Percentiles rank a stretch among this genome's conserved stretches.
Evolutionary conservation across 2,888 invertebrate genomes (phyloP).

Genomic region (Macropis europaea): DNA sequence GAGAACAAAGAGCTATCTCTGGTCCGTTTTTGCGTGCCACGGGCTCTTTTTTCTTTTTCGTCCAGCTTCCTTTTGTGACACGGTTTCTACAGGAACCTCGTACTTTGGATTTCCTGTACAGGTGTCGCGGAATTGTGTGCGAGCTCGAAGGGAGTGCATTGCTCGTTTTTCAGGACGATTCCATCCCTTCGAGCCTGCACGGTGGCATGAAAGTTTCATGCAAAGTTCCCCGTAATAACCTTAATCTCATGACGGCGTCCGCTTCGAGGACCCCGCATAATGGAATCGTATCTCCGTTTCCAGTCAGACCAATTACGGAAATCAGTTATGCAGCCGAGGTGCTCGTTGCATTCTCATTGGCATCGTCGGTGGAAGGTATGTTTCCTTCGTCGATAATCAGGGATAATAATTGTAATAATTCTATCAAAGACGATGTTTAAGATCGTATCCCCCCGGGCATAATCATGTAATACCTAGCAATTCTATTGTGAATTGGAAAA

Average conservation of each 20-base stretch:
- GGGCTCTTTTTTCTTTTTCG: not conserved
- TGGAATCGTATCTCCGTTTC: slow-evolving; percentile 31
- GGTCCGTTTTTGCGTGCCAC: not conserved
- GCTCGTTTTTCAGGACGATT: not conserved
- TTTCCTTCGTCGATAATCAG: not conserved
- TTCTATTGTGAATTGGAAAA: too few relatives aligned
- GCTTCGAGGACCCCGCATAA: slow-evolving; percentile 49
- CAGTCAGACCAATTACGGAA: slow-evolving; percentile 42
- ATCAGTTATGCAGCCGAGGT: slow-evolving; percentile 23
- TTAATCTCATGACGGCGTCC: slow-evolving; percentile 45
- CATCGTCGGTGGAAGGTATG: not conserved
- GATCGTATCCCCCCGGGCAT: too few relatives aligned
- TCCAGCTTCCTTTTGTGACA: not conserved
- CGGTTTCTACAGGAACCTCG: too few relatives aligned
- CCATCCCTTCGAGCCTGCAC: not conserved
- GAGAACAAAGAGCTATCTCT: not conserved
- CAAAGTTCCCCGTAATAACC: slow-evolving; percentile 32
- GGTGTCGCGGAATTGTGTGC: too few relatives aligned
- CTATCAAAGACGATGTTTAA: not conserved
- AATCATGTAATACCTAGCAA: too few relatives aligned
- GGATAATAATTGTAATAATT: not conserved
- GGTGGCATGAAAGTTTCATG: slow-evolving; percentile 42
- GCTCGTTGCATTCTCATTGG: not conserved
- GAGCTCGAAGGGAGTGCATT: not conserved
- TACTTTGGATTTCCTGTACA: not conserved